A percentile compares a stretch with the other conserved stretches of the same genome.
Conservation (phyloP, 1,140 invertebrate species). For the Drosophila oshimai region DNA sequence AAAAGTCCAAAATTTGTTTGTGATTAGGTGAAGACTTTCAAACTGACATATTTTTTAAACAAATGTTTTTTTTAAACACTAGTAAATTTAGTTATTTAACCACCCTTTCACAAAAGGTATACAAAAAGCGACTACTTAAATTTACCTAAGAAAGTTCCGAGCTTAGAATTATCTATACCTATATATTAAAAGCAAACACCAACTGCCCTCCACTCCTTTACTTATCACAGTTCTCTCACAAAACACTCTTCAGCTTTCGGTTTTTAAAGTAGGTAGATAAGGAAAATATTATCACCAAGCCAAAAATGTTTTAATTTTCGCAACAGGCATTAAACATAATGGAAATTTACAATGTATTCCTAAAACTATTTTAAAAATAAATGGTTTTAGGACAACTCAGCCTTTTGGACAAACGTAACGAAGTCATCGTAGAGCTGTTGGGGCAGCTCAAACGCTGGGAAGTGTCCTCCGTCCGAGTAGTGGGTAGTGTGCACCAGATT, state of each 20-base stretch:
- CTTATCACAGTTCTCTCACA: not conserved
- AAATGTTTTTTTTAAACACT: too few relatives aligned
- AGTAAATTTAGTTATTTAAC: too few relatives aligned
- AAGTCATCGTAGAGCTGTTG: conserved; percentile 87
- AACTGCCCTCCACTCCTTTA: not conserved
- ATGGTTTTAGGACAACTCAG: conserved; percentile 7
- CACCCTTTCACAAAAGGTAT: not conserved
- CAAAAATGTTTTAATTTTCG: conserved; percentile 7
- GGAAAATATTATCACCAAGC: conserved; percentile 8
- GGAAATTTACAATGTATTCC: conserved; percentile 1
- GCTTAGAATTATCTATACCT: conserved; percentile 12
- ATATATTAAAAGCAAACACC: conserved; percentile 2
- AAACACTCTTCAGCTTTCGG: conserved; percentile 19
- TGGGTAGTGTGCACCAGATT: conserved; percentile 87
- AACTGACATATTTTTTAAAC: too few relatives aligned
- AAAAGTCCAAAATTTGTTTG: too few relatives aligned
- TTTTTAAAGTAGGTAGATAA: conserved; percentile 24
- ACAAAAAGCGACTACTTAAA: not conserved
- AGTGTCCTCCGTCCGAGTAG: conserved; percentile 90
- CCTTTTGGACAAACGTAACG: conserved; percentile 71
- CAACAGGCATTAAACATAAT: not conserved
- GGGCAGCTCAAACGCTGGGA: conserved; percentile 92
- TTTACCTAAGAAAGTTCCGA: not conserved
- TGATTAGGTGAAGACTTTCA: too few relatives aligned
- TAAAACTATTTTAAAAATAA: not conserved